Evolutionary conservation across 2,113 vertebrate genomes (phyloP).

Genomic region (Tor tambroides): DNA sequence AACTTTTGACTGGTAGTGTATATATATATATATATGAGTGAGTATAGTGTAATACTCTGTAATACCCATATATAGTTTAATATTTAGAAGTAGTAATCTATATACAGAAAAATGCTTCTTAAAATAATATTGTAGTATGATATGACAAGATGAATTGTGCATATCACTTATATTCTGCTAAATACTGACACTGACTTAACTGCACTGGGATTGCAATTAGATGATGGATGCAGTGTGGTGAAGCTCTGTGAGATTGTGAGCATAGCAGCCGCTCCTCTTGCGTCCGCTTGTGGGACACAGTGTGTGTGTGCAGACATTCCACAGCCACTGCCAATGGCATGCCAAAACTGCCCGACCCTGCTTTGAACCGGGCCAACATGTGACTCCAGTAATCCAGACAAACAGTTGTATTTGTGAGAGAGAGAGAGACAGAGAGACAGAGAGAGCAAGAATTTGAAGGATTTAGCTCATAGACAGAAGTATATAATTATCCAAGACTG

Average conservation of each 20-base stretch:
- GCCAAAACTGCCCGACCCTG: slow-evolving; percentile 64
- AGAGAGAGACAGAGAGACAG: background rate
- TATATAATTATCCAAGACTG: background rate
- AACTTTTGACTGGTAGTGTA: background rate
- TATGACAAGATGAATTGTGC: background rate
- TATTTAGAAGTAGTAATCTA: background rate
- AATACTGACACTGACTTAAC: slow-evolving; percentile 17
- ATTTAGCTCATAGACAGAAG: background rate
- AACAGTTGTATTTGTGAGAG: slow-evolving; percentile 54
- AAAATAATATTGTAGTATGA: background rate
- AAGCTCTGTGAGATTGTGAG: slow-evolving; percentile 40
- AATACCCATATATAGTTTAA: background rate
- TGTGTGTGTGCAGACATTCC: slow-evolving; percentile 64
- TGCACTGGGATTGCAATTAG: background rate
- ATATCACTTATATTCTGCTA: background rate
- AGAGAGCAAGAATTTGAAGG: background rate
- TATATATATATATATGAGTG: background rate
- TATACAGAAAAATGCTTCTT: background rate
- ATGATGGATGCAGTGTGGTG: slow-evolving; percentile 36
- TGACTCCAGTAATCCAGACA: slow-evolving; percentile 65
- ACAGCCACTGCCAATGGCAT: slow-evolving; percentile 62
- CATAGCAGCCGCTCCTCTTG: slow-evolving; percentile 11
- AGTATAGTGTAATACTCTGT: too few species aligned
- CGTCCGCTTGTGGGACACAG: slow-evolving; percentile 18
- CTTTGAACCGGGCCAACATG: slow-evolving; percentile 72